These are phyloP conservation scores for Hymenopus coronatus DNA, from an alignment of 2,888 invertebrate genomes.

Conservation along the genomic window DNA sequence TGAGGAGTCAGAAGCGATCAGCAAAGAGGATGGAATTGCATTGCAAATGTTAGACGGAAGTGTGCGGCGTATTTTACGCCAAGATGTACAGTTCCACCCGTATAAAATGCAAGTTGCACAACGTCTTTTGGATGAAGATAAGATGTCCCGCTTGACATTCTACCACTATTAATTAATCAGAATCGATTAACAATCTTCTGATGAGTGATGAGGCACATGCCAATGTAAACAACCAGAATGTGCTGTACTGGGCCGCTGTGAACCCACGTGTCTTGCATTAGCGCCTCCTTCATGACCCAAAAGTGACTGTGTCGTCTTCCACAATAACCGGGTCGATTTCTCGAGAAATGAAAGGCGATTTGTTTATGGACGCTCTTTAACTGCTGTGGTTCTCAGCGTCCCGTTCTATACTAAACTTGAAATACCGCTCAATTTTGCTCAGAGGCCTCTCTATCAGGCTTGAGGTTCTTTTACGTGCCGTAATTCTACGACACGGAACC, in stretches of 20 bases:
- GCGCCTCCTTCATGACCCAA: conserved; percentile 36
- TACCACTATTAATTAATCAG: conserved; percentile 59
- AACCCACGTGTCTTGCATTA: conserved; percentile 36
- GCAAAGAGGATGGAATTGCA: background rate
- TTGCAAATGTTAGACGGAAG: background rate
- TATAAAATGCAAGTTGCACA: conserved; percentile 2
- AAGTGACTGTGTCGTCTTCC: conserved; percentile 37
- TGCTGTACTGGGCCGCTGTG: conserved; percentile 46
- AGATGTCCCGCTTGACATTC: background rate
- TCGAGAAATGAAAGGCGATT: too few species aligned
- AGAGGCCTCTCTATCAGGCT: too few species aligned
- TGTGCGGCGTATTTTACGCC: conserved; percentile 45
- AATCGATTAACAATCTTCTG: conserved; percentile 71
- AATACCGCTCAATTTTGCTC: too few species aligned
- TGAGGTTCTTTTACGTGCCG: too few species aligned
- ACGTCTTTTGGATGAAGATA: background rate
- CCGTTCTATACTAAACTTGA: too few species aligned
- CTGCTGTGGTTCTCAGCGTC: too few species aligned
- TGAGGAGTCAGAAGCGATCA: background rate
- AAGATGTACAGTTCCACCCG: background rate
- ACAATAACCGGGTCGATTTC: conserved; percentile 32
- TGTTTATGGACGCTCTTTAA: too few species aligned
- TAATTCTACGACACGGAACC: too few species aligned
- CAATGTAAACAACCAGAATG: too few species aligned
- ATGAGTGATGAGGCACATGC: background rate